Percentiles rank a stretch among this genome's conserved stretches.
Conservation (phyloP, 2,113 vertebrate genomes). For the Vicugna pacos region DNA sequence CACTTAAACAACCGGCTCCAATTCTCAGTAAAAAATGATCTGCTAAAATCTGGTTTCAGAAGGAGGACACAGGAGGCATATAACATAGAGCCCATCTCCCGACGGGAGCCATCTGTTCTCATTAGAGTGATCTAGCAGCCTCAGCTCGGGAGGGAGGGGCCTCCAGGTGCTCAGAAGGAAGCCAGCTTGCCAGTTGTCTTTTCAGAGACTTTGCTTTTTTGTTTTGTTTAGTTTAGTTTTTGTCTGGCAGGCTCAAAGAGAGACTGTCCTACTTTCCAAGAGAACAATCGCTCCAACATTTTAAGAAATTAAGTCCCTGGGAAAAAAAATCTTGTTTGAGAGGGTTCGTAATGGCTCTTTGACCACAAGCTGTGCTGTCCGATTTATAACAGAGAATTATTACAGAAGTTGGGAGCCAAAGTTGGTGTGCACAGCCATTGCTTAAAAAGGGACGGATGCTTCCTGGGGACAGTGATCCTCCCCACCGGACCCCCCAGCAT, state of each 20-base stretch:
- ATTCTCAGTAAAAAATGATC: conserved; percentile 21
- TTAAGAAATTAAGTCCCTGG: conserved; percentile 77
- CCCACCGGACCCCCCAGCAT: not conserved
- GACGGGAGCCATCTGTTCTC: conserved; percentile 63
- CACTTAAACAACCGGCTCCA: not conserved
- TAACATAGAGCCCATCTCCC: not conserved
- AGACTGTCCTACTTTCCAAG: conserved; percentile 73
- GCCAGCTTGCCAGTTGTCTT: not conserved
- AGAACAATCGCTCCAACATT: conserved; percentile 50
- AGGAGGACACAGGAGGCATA: not conserved
- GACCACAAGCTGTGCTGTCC: conserved; percentile 57
- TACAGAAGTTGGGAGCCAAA: conserved; percentile 48
- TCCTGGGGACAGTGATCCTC: not conserved
- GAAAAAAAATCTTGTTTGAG: conserved; percentile 28
- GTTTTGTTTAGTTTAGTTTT: conserved; percentile 71
- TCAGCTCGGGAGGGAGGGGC: not conserved
- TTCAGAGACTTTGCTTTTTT: not conserved
- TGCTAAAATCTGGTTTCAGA: conserved; percentile 45
- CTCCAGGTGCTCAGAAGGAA: conserved; percentile 17
- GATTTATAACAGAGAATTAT: conserved; percentile 73
- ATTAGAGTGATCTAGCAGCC: conserved; percentile 31
- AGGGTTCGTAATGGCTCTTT: conserved; percentile 69
- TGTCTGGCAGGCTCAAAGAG: conserved; percentile 68
- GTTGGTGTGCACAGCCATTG: not conserved
- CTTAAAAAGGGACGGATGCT: conserved; percentile 52